Evolutionary conservation across 2,797 vertebrate genomes (phyloP), one percentile per base, ranked within the genome.

Genomic region (Argentina silus): DNA sequence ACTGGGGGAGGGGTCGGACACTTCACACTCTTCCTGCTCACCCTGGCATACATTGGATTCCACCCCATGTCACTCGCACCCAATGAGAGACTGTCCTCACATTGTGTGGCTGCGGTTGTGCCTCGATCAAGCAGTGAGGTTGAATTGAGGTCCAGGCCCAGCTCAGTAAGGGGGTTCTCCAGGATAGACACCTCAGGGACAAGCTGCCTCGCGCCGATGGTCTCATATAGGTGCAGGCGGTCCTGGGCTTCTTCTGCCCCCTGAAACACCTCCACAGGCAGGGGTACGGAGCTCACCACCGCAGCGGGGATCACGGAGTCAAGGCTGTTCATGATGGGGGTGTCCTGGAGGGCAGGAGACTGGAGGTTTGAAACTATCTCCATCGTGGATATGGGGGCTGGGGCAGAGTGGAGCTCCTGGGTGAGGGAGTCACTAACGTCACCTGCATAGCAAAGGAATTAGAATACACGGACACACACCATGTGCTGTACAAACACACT

Each of bases 11-110:
- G 17, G n/a, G 57, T 9, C 14, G 53, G 15, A 43, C 36, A 47
- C 45, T 43, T 79, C 8, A 2, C 42, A 8, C 9, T 6, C 67
- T 81, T 88, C 70, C 65, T 88, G 84, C 78, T 87, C 61, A 91
- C 48, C 60, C 1, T 70, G 53, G 86, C 79, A 0, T 86, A 87
- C 21, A 77, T 45, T 0, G 64, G 77, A 36, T 69, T 78, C 6
- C 12, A 17, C 43, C 77, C 43, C 0, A 0, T 3, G 21, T 77
- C 75, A n/a, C 15, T 66, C 6, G 23, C 45, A 19, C 21, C 69
- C 9, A 76, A n/a, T 7, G 61, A 43, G 59, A 21, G 59, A 62
- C 42, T 56, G 56, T 17, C 51, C 45, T 65, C 48, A 12, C 10
- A 23, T 62, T 6, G 14, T 21, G 43, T 43, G 51, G 44, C 68